A percentile compares a stretch with the other conserved stretches of the same genome.
Conservation (phyloP, 1,140 invertebrate genomes). For the Platorchestia sp. region DNA sequence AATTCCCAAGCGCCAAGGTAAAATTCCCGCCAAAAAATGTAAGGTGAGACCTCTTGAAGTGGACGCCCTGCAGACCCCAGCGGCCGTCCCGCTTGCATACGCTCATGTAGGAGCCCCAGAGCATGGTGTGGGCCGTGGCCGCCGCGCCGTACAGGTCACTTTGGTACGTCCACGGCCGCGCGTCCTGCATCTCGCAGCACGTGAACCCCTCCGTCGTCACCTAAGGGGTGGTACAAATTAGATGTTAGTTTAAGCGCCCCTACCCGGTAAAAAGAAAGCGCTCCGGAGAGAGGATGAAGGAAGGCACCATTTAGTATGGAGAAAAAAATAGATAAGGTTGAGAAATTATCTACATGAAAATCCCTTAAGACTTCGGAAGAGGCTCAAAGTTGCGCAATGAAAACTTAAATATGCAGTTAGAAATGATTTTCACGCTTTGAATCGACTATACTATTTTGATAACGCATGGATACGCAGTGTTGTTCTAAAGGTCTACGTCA, state of each 20-base stretch:
- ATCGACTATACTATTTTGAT: too few species aligned
- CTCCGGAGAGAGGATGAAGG: conserved; percentile 75
- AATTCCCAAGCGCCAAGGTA: too few species aligned
- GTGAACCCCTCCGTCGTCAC: conserved; percentile 80
- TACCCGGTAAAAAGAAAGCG: too few species aligned
- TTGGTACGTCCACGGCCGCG: conserved; percentile 92
- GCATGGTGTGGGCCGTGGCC: conserved; percentile 85
- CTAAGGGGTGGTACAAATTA: conserved; percentile 74
- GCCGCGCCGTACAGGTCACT: conserved; percentile 89
- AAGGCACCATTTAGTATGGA: too few species aligned
- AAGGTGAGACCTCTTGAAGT: conserved; percentile 53
- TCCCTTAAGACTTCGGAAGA: background rate
- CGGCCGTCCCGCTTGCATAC: conserved; percentile 76
- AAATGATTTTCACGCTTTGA: too few species aligned
- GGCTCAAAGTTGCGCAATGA: background rate
- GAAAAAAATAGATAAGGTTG: too few species aligned
- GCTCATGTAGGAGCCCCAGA: conserved; percentile 91
- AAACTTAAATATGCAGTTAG: background rate
- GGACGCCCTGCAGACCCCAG: conserved; percentile 60
- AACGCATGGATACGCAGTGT: too few species aligned
- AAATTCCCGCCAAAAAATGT: too few species aligned
- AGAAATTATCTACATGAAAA: background rate
- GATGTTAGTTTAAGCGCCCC: too few species aligned
- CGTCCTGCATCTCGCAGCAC: conserved; percentile 89
- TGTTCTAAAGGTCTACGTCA: too few species aligned